Evolutionary conservation across 1,140 invertebrate genomes (phyloP).

Genomic region (Mesaphorura yosii): DNA sequence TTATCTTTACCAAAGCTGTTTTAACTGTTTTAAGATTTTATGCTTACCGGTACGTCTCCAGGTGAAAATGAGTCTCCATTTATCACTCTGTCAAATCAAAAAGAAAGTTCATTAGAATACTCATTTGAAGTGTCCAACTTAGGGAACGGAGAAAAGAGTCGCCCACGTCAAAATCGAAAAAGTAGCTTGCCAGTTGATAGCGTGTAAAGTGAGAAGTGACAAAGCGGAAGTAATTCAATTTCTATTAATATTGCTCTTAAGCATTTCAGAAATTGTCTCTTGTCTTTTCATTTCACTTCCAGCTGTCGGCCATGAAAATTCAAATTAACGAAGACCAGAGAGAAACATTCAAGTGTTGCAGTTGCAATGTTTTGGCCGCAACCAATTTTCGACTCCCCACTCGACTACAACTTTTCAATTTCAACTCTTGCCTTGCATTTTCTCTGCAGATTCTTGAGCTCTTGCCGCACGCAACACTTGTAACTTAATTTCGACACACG

Average conservation of each 20-base stretch:
- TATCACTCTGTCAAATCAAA: constrained; percentile 32
- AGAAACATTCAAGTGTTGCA: background rate
- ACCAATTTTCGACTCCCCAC: background rate
- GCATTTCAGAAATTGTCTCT: background rate
- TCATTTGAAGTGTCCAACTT: background rate
- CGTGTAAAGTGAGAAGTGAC: background rate
- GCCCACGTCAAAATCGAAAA: background rate
- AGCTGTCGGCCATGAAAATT: background rate
- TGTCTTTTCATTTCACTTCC: background rate
- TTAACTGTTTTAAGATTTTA: too few species aligned
- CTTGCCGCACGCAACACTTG: too few species aligned
- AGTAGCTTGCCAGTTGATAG: background rate
- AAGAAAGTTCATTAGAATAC: background rate
- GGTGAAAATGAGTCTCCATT: constrained; percentile 30
- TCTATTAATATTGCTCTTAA: background rate
- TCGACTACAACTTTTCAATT: background rate
- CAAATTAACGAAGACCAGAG: background rate
- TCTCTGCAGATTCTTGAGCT: too few species aligned
- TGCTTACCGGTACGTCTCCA: constrained; percentile 47
- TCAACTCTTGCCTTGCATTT: too few species aligned
- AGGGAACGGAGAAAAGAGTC: background rate
- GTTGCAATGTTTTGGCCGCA: background rate
- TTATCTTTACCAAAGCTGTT: too few species aligned
- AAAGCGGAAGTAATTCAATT: background rate
- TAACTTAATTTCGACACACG: background rate